Base-by-base conservation (phyloP, 2,888 invertebrate genomes). In the Leptinotarsa peninsularis region DNA sequence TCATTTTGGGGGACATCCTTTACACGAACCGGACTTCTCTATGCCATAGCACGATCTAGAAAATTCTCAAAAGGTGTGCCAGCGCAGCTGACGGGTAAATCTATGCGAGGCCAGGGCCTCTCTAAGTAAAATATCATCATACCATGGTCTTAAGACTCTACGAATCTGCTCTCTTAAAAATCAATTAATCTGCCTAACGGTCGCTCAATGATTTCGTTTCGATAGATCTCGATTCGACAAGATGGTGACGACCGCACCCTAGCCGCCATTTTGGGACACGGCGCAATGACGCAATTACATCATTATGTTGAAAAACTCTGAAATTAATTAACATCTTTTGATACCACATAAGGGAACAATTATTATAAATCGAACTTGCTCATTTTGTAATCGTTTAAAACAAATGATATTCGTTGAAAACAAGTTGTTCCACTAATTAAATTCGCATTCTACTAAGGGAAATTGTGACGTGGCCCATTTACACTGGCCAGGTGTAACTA, bases 401-500 rank as follows among this genome's bases (percentile, higher is more conserved):
- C 10, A 54, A 58, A 23, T 15, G 0, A 58, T 58, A 58, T 23
- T 58, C 52, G 18, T 43, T 43, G 43, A 43, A 43, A 43, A 43
- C 10, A 43, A 21, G 50, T 33, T n/a, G 49, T 52, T 68, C 10
- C 15, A 68, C 5, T n/a, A 68, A 56, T 56, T 21, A 58, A 43
- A 18, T 23, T 67, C 52, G 52, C n/a, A 52, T 68, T 43, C 27
- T n/a, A 52, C 17, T 52, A n/a, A 33, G 43, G 21, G 68, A 67
- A 49, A 68, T 68, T 68, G 23, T 52, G 52, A 18, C 21, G 21
- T 50, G 17, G 52, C 73, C 73, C 43, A 69, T 76, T 76, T 71
- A 71, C 76, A 76, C 76, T 76, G 76, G 76, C 76, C 76, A 76
- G 73, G 76, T 76, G 76, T 67, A 73, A 76, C 60, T 58, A 73